A percentile compares a stretch with the other conserved stretches of the same genome.
These are phyloP conservation scores for Cossypha heuglini DNA, from an alignment of 2,797 vertebrate species.

Conservation along the genomic window DNA sequence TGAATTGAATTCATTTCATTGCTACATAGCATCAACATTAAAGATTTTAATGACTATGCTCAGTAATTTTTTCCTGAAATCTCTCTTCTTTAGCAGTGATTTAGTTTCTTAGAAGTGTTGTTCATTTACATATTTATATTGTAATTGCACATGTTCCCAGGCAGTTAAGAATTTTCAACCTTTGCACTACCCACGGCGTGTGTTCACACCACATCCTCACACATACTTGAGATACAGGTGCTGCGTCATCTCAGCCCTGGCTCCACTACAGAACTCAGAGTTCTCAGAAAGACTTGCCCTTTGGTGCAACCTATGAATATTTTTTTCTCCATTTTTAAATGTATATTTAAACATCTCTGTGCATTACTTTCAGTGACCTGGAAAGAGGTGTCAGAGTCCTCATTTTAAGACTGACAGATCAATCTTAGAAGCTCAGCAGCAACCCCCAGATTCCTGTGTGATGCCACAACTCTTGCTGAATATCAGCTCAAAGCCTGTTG, in stretches of 20 bases:
- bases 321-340: not conserved
- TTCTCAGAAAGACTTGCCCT: not conserved
- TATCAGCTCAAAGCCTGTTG: not conserved
- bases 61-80: not conserved
- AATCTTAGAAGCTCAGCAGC: not conserved
- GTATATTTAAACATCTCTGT: not conserved
- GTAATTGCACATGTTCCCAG: not conserved
- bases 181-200: not conserved
- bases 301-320: not conserved
- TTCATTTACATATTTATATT: not conserved
- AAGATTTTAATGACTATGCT: not conserved
- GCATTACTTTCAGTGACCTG: not conserved
- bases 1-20: not conserved
- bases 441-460: not conserved
- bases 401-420: not conserved
- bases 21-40: not conserved
- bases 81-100: not conserved
- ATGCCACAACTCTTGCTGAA: not conserved
- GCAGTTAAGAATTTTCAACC: not conserved
- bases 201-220: not conserved
- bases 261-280: not conserved
- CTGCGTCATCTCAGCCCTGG: not conserved
- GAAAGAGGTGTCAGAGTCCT: not conserved
- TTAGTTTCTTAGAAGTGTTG: not conserved
- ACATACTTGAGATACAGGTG: not conserved